Percentiles rank a stretch among this genome's conserved stretches.
Conservation (phyloP, 2,888 invertebrate genomes). For the Tetragonisca angustula region DNA sequence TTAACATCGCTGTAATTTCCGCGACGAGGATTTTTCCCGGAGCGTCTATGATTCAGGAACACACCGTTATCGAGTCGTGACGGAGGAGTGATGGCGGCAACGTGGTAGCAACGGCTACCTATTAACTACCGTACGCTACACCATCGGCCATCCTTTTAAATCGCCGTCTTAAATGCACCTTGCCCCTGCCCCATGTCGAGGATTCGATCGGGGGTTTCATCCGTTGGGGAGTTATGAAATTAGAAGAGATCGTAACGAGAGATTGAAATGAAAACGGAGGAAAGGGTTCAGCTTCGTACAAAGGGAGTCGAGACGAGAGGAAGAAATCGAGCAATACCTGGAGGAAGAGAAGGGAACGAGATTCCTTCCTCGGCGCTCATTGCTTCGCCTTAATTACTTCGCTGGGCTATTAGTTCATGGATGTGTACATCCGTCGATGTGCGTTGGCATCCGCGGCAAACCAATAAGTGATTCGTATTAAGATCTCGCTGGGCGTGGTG, state of each 20-base stretch:
- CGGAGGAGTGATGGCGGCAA: slow-evolving; percentile 68
- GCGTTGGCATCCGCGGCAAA: slow-evolving; percentile 56
- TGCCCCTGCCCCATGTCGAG: not conserved
- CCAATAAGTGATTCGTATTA: slow-evolving; percentile 79
- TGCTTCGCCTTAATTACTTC: slow-evolving; percentile 73
- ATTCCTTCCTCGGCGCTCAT: slow-evolving; percentile 50
- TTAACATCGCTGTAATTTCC: slow-evolving; percentile 55
- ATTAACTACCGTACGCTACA: slow-evolving; percentile 64
- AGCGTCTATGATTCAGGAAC: slow-evolving; percentile 53
- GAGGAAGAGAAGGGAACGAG: slow-evolving; percentile 36
- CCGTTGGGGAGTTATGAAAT: not conserved
- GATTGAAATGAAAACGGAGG: no score
- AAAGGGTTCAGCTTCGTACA: not conserved
- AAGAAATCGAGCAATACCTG: slow-evolving; percentile 6
- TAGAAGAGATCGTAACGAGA: not conserved
- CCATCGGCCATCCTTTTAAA: slow-evolving; percentile 74
- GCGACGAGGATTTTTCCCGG: slow-evolving; percentile 27
- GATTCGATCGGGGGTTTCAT: not conserved
- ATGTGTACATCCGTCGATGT: slow-evolving; percentile 36
- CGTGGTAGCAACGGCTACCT: slow-evolving; percentile 48
- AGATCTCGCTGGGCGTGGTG: slow-evolving; percentile 78
- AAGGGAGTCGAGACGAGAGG: slow-evolving; percentile 10
- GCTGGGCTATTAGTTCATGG: slow-evolving; percentile 67
- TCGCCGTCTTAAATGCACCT: slow-evolving; percentile 42
- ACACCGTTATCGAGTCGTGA: slow-evolving; percentile 71